Evolutionary conservation across 2,113 vertebrate genomes (phyloP).

Genomic region (Dolichallabes microphthalmus): DNA sequence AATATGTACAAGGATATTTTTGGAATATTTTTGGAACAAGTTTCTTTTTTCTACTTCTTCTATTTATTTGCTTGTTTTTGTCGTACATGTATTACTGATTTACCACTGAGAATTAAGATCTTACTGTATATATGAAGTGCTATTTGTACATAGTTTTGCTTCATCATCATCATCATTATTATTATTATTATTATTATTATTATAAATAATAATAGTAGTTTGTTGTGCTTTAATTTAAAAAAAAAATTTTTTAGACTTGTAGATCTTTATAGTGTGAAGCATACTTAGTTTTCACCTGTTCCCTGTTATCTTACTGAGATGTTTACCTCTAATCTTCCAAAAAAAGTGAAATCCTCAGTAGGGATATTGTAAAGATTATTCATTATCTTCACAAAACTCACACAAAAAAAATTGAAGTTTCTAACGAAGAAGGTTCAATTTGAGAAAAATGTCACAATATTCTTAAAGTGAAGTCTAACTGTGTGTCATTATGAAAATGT

Average conservation of each 20-base stretch:
- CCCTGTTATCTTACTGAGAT: neutral
- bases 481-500: neutral
- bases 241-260: too few relatives aligned
- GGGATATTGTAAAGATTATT: neutral
- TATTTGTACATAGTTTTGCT: neutral
- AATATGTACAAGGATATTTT: constrained; percentile 30
- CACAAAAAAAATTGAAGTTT: neutral
- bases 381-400: neutral
- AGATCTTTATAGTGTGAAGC: too few relatives aligned
- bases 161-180: too few relatives aligned
- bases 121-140: neutral
- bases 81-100: neutral
- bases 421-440: neutral
- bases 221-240: too few relatives aligned
- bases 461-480: neutral
- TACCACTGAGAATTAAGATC: neutral
- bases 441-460: neutral
- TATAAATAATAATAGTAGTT: too few relatives aligned
- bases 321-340: neutral
- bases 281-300: neutral
- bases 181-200: too few relatives aligned
- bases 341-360: neutral
- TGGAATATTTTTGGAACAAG: neutral
- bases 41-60: neutral
- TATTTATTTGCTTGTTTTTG: neutral